phyloP scores from a whole-genome alignment of 1,140 invertebrate species.

The Kradibia gibbosae region DNA sequence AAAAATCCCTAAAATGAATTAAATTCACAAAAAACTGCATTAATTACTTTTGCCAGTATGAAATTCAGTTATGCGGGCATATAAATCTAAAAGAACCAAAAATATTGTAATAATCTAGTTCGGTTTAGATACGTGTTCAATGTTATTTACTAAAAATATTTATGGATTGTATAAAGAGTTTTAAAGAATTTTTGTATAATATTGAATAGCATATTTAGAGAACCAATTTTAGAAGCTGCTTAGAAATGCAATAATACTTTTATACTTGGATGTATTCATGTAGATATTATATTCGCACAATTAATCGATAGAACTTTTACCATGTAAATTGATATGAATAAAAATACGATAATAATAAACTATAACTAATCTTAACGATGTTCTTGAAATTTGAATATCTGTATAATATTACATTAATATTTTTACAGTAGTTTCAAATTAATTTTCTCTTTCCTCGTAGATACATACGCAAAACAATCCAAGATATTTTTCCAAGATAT shows the following conservation, averaged over 20 bases:
- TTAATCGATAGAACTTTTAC: too few species aligned
- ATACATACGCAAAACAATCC: too few species aligned
- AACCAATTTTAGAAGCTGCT: background rate
- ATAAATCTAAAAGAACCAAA: background rate
- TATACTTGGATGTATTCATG: too few species aligned
- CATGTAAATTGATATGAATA: too few species aligned
- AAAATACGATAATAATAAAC: too few species aligned
- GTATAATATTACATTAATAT: too few species aligned
- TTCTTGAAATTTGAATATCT: too few species aligned
- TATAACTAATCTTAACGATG: too few species aligned
- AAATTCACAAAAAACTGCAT: constrained; percentile 21
- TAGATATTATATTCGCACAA: too few species aligned
- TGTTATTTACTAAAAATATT: background rate
- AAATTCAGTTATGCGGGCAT: background rate
- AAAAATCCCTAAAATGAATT: background rate
- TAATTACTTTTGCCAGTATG: constrained; percentile 18
- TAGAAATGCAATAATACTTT: background rate
- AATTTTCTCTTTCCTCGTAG: too few species aligned
- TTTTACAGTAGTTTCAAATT: too few species aligned
- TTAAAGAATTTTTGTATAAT: background rate
- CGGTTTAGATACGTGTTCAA: background rate
- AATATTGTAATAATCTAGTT: background rate
- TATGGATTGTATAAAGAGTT: background rate
- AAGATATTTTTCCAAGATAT: too few species aligned
- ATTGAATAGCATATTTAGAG: constrained; percentile 17